These are phyloP conservation scores for Patella pellucida DNA, from an alignment of 2,888 invertebrate species.

Conservation along the genomic window DNA sequence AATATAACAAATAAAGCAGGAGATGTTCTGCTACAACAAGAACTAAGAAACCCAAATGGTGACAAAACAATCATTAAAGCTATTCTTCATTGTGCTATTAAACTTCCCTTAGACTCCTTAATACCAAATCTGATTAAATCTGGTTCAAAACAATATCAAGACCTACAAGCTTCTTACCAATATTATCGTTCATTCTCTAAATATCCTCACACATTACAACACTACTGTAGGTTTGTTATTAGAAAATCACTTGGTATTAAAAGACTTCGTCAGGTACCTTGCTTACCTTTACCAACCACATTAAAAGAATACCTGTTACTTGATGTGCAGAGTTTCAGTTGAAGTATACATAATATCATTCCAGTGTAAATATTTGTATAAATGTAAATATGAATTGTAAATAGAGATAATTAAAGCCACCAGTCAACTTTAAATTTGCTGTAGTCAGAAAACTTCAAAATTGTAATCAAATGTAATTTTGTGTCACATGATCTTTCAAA, in stretches of 20 bases:
- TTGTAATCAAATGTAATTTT: too few relatives aligned
- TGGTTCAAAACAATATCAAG: not conserved
- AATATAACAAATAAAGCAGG: conserved; percentile 58
- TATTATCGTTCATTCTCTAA: conserved; percentile 39
- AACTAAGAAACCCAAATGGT: conserved; percentile 47
- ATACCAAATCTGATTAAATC: not conserved
- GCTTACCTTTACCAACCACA: conserved; percentile 59
- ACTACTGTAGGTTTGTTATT: conserved; percentile 62
- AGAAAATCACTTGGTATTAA: conserved; percentile 51
- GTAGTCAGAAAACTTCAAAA: too few relatives aligned
- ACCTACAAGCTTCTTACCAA: not conserved
- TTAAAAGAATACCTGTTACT: conserved; percentile 58
- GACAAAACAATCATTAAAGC: conserved; percentile 49
- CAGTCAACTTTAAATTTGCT: too few relatives aligned
- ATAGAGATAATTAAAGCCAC: too few relatives aligned
- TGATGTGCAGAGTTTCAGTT: conserved; percentile 18
- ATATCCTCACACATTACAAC: conserved; percentile 62
- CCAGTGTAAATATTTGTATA: too few relatives aligned
- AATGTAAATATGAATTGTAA: too few relatives aligned
- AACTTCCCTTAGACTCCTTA: conserved; percentile 40
- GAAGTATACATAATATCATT: not conserved
- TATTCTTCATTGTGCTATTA: conserved; percentile 56
- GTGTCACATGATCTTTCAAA: too few relatives aligned
- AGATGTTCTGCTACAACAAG: conserved; percentile 57
- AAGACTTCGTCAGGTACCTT: conserved; percentile 50